phyloP scores from a whole-genome alignment of 2,888 invertebrate genomes.

The Cepaea hortensis region DNA sequence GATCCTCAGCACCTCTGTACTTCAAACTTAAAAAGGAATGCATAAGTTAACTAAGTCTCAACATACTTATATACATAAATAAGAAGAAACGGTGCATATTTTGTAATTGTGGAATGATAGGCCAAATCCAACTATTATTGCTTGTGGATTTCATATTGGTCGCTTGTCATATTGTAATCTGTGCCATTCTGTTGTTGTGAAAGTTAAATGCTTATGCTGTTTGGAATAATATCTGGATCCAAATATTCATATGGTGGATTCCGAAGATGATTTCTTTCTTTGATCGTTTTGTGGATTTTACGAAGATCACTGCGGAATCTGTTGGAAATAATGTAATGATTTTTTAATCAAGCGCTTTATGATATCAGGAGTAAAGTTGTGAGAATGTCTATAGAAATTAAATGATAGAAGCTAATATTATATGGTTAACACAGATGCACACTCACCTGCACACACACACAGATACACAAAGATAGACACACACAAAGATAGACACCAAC shows the following conservation, averaged over 20 bases:
- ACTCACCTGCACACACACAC: not conserved
- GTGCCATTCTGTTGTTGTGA: not conserved
- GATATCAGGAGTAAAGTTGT: too few species aligned
- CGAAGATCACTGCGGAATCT: slow-evolving; percentile 74
- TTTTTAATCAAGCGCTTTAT: not conserved
- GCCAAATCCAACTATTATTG: not conserved
- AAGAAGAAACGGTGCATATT: too few species aligned
- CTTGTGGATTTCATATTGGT: too few species aligned
- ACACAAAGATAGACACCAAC: not conserved
- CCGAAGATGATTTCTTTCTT: slow-evolving; percentile 70
- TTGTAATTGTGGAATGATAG: not conserved
- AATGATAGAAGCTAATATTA: too few species aligned
- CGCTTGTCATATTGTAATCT: too few species aligned
- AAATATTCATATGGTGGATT: slow-evolving; percentile 72
- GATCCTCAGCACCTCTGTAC: too few species aligned
- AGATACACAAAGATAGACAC: too few species aligned
- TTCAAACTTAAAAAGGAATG: too few species aligned
- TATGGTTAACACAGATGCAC: too few species aligned
- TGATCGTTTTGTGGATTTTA: slow-evolving; percentile 71
- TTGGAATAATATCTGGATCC: slow-evolving; percentile 77
- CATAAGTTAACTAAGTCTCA: too few species aligned
- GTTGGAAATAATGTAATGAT: slow-evolving; percentile 44
- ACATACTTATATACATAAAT: too few species aligned
- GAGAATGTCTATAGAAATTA: too few species aligned
- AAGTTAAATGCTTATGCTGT: slow-evolving; percentile 74